Percentiles rank a stretch among this genome's conserved stretches.
Conservation (phyloP, 2,888 invertebrate genomes). For the Germaria angustata region DNA sequence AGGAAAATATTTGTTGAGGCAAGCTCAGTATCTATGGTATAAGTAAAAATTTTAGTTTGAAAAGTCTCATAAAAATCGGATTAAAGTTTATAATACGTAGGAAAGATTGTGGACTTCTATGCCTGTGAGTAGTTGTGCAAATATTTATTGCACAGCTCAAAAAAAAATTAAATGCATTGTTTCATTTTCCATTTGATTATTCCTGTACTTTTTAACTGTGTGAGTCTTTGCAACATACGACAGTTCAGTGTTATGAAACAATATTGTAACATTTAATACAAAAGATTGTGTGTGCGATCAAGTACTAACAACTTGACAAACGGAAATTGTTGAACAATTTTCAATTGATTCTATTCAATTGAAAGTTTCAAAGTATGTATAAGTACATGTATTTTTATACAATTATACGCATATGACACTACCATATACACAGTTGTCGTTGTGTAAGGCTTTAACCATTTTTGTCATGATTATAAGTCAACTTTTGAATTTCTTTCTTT, state of each 20-base stretch:
- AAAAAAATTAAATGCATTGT: constrained; percentile 39
- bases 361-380: neutral
- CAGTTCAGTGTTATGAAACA: neutral
- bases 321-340: constrained; percentile 56
- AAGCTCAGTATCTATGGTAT: constrained; percentile 3
- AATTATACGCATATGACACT: constrained; percentile 20
- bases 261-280: constrained; percentile 28
- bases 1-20: neutral
- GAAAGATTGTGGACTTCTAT: too few species aligned
- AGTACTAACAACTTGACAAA: constrained; percentile 20
- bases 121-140: neutral
- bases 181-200: constrained; percentile 24
- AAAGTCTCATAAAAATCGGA: constrained; percentile 52
- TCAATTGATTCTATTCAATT: constrained; percentile 48
- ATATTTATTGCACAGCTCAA: constrained; percentile 8
- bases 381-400: neutral
- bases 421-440: neutral
- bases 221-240: neutral
- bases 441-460: neutral
- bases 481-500: neutral
- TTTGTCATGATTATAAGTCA: neutral
- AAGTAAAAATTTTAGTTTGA: constrained; percentile 46
- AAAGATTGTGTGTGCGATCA: neutral
- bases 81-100: constrained; percentile 40
- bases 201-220: neutral